Percentiles rank a stretch among this genome's conserved stretches.
Evolutionary conservation across 1,140 invertebrate genomes (phyloP).

Genomic region (Nomia melanderi): DNA sequence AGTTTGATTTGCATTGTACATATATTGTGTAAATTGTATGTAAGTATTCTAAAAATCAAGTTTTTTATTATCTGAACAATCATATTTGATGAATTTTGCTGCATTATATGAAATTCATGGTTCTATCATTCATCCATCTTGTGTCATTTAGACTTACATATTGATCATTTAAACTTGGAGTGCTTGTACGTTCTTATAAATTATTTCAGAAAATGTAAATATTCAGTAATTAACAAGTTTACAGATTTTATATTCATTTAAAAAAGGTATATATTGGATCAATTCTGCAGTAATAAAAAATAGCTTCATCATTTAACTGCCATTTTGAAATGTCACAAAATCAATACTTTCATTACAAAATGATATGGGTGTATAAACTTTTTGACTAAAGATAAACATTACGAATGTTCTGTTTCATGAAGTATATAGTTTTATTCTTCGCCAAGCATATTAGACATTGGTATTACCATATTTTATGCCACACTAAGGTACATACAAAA

Average conservation of each 20-base stretch:
- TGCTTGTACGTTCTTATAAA: slow-evolving; percentile 15
- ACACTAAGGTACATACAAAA: background rate
- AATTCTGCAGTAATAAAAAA: background rate
- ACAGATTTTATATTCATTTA: background rate
- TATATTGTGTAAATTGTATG: too few relatives aligned
- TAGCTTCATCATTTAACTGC: background rate
- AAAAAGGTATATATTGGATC: too few relatives aligned
- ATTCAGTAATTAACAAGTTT: background rate
- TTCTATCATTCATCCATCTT: too few relatives aligned
- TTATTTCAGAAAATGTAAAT: slow-evolving; percentile 11
- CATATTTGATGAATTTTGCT: too few relatives aligned
- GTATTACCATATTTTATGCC: background rate
- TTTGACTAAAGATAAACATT: background rate
- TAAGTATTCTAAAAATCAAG: too few relatives aligned
- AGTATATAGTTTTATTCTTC: background rate
- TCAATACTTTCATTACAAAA: background rate
- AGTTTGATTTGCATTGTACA: too few relatives aligned
- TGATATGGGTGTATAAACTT: background rate
- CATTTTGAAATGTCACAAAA: background rate
- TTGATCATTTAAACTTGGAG: background rate
- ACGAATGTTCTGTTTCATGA: background rate
- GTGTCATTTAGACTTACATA: background rate
- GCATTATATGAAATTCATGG: too few relatives aligned
- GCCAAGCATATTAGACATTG: background rate
- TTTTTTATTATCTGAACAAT: too few relatives aligned